Evolutionary conservation across 2,888 invertebrate species (phyloP).

Genomic region (Mellilla xanthometata): DNA sequence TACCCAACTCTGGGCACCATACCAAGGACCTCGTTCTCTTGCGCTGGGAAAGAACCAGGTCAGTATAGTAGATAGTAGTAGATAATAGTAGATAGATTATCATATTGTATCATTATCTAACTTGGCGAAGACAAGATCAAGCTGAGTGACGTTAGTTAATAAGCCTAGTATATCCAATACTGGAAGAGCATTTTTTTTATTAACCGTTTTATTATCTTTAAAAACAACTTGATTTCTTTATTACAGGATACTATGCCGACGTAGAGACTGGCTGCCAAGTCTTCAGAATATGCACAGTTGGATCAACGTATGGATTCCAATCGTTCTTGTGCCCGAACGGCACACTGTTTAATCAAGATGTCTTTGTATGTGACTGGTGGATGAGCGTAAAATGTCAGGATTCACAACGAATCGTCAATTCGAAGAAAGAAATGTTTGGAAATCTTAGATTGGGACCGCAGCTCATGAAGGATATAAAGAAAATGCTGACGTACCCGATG

Average conservation of each 20-base stretch:
- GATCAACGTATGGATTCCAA: conserved; percentile 77
- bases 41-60: conserved; percentile 84
- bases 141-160: no score
- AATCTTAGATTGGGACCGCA: conserved; percentile 77
- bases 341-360: conserved; percentile 85
- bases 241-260: conserved; percentile 86
- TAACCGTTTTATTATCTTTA: no score
- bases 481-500: conserved; percentile 80
- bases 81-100: neutral
- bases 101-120: no score
- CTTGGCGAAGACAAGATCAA: no score
- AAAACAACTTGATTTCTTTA: neutral
- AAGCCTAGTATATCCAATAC: no score
- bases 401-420: conserved; percentile 62
- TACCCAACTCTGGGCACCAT: conserved; percentile 84
- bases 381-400: conserved; percentile 84
- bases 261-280: conserved; percentile 85
- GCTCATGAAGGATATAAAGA: conserved; percentile 81
- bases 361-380: conserved; percentile 87
- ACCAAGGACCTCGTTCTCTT: conserved; percentile 84
- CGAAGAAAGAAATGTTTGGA: conserved; percentile 68
- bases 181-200: no score
- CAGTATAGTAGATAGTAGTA: neutral
- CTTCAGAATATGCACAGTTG: conserved; percentile 85
- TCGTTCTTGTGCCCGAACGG: conserved; percentile 87